A percentile compares a stretch with the other conserved stretches of the same genome.
These are phyloP conservation scores for Melipona bicolor DNA, from an alignment of 2,888 invertebrate genomes.

Conservation along the genomic window DNA sequence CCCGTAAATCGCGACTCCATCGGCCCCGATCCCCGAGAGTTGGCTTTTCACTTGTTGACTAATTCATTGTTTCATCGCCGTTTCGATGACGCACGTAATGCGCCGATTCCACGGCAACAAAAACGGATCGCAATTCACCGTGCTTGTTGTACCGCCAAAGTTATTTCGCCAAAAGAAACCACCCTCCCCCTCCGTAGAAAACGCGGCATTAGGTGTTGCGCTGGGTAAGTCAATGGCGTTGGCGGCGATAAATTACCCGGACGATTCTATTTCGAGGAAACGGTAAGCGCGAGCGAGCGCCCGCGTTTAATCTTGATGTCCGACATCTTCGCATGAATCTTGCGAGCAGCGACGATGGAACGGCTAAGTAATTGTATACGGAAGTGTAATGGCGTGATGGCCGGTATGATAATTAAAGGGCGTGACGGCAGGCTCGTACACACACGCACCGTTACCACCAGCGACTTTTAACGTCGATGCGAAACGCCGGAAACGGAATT, in stretches of 20 bases:
- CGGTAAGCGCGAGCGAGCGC: conserved; percentile 25
- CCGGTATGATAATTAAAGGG: conserved; percentile 75
- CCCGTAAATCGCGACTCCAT: conserved; percentile 53
- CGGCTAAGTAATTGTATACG: conserved; percentile 73
- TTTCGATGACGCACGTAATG: conserved; percentile 39
- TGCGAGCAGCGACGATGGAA: conserved; percentile 51
- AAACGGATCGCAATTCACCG: not conserved
- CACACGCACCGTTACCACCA: conserved; percentile 47
- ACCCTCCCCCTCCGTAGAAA: not conserved
- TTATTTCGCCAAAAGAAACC: conserved; percentile 1
- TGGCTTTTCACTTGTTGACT: conserved; percentile 52
- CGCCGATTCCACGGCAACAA: conserved; percentile 21
- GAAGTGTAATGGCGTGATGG: conserved; percentile 72
- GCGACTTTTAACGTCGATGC: conserved; percentile 30
- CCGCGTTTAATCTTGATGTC: conserved; percentile 53
- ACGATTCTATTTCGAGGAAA: conserved; percentile 58
- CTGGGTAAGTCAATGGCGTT: conserved; percentile 5
- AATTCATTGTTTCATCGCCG: conserved; percentile 49
- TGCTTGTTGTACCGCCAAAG: not conserved
- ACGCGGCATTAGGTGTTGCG: too few relatives aligned
- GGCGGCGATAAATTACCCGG: conserved; percentile 44
- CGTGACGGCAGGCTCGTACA: conserved; percentile 61
- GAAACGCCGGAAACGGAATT: conserved; percentile 37
- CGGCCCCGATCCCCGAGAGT: conserved; percentile 25
- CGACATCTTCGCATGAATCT: conserved; percentile 64